These are phyloP conservation scores for Parnassius mnemosyne DNA, from an alignment of 2,888 invertebrate genomes.

Conservation along the genomic window DNA sequence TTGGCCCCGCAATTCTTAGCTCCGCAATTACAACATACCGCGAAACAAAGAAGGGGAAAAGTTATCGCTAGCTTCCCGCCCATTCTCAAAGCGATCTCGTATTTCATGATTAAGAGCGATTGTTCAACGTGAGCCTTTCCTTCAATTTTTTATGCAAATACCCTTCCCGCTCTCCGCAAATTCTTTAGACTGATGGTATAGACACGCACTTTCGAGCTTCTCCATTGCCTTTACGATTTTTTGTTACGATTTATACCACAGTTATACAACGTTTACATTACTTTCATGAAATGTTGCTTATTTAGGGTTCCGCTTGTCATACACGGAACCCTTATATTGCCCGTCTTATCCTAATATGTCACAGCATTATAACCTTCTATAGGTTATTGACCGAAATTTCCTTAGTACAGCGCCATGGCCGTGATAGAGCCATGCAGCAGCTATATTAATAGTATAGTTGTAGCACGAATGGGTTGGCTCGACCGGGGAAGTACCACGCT, in stretches of 20 bases:
- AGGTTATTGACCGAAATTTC: no score
- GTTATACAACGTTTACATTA: conserved; percentile 10
- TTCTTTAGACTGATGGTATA: conserved; percentile 41
- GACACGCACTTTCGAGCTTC: conserved; percentile 23
- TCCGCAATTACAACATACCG: conserved; percentile 24
- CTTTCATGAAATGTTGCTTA: conserved; percentile 3
- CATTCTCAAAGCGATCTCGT: conserved; percentile 39
- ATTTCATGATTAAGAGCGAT: conserved; percentile 56
- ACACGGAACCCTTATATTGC: no score
- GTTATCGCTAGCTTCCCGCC: conserved; percentile 27
- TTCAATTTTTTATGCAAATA: conserved; percentile 56
- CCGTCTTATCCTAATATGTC: no score
- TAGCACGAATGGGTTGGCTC: no score
- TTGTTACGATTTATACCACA: conserved; percentile 22
- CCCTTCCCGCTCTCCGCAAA: conserved; percentile 36
- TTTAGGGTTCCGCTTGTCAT: no score
- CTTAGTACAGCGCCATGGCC: no score
- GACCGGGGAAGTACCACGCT: no score
- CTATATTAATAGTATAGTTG: no score
- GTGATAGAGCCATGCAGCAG: no score
- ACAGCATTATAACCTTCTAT: no score
- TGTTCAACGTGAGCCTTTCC: conserved; percentile 40
- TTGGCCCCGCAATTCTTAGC: conserved; percentile 14
- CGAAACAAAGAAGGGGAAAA: conserved; percentile 29
- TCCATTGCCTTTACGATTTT: conserved; percentile 19